Evolutionary conservation across 2,797 vertebrate genomes (phyloP).

Genomic region (Phrynocephalus forsythii): DNA sequence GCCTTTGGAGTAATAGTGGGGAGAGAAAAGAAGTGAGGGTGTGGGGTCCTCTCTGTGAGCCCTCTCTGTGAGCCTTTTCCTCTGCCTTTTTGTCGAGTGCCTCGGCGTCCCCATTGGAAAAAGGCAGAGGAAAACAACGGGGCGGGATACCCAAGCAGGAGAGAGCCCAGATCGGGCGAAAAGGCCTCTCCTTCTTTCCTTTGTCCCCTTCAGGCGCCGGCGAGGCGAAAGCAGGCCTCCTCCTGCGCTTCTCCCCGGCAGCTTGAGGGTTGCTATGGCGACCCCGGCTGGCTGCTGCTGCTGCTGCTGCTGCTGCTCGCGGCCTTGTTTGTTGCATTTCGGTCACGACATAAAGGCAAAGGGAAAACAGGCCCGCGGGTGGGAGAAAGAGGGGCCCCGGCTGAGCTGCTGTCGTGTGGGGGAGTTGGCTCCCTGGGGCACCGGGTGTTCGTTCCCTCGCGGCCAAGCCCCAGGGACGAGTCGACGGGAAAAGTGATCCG

Average conservation of each 20-base stretch:
- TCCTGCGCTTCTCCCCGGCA: not conserved
- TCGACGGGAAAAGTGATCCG: not conserved
- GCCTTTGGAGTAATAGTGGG: not conserved
- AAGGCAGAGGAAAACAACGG: no score
- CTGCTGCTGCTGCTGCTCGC: not conserved
- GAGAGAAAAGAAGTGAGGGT: not conserved
- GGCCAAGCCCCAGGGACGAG: not conserved
- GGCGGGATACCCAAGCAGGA: not conserved
- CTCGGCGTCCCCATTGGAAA: not conserved
- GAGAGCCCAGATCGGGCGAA: no score
- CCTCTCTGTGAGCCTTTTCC: not conserved
- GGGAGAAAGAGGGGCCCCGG: not conserved
- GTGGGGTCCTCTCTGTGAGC: not conserved
- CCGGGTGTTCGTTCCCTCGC: not conserved
- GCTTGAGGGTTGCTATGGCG: slow-evolving; percentile 41
- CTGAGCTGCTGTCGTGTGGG: not conserved
- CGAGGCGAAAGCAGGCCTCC: not conserved
- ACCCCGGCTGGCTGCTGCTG: not conserved
- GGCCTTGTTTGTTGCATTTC: slow-evolving; percentile 38
- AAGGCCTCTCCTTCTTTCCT: no score
- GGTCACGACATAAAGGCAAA: slow-evolving; percentile 26
- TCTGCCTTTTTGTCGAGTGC: not conserved
- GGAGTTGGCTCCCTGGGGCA: not conserved
- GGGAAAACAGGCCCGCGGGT: not conserved
- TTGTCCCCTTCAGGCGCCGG: no score